Percentiles rank a stretch among this genome's conserved stretches.
Conservation (phyloP, 2,888 invertebrate genomes). For the Agonopterix alstromeriana region DNA sequence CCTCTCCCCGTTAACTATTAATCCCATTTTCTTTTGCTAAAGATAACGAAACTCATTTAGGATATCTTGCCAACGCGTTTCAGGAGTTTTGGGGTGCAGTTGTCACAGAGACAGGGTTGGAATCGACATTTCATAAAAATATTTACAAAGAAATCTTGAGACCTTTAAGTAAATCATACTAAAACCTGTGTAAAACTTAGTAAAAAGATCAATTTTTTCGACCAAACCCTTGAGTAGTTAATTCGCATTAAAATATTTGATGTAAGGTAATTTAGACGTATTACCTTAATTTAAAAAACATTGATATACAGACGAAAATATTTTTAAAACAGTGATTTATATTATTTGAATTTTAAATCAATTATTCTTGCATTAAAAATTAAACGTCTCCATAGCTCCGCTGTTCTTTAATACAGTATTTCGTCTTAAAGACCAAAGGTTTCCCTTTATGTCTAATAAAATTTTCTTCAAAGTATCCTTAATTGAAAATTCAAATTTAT, state of each 20-base stretch:
- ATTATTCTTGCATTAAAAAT: neutral
- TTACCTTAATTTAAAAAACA: too few relatives aligned
- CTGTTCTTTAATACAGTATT: constrained; percentile 54
- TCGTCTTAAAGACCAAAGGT: constrained; percentile 71
- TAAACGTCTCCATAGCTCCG: constrained; percentile 22
- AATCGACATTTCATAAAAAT: too few relatives aligned
- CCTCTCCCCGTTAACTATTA: constrained; percentile 61
- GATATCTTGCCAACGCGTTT: constrained; percentile 69
- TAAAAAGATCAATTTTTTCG: too few relatives aligned
- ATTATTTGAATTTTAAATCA: neutral
- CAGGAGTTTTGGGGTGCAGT: constrained; percentile 68
- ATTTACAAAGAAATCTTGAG: too few relatives aligned
- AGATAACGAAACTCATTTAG: constrained; percentile 76
- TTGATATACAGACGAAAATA: too few relatives aligned
- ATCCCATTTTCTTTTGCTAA: constrained; percentile 67
- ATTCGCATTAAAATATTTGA: too few relatives aligned
- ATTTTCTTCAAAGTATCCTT: constrained; percentile 73
- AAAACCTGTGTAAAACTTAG: too few relatives aligned
- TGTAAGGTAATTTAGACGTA: too few relatives aligned
- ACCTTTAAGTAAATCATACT: too few relatives aligned
- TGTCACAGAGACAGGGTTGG: constrained; percentile 14
- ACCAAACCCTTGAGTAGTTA: too few relatives aligned
- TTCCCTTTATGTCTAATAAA: constrained; percentile 74
- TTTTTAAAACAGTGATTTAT: neutral
- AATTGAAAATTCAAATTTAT: constrained; percentile 77